Evolutionary conservation across 2,113 vertebrate genomes (phyloP), one percentile per base, ranked within the genome.

Genomic region (Lepus americanus): DNA sequence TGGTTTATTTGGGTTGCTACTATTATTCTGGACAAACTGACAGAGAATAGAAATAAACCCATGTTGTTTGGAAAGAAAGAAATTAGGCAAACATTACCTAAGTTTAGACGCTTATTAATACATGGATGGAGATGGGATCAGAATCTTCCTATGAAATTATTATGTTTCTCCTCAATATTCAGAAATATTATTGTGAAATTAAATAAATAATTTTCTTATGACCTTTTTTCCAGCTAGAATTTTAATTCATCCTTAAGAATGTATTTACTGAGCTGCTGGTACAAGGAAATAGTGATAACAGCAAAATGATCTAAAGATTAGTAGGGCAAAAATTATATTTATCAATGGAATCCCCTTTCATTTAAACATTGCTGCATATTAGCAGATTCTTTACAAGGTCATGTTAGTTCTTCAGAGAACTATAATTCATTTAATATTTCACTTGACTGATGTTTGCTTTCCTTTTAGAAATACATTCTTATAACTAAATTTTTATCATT

Each of bases 361-460:
- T 64, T 89, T 84, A 70, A 87, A 88, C 29, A 63, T 80, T 31
- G 6, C 64, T 79, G 12, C 2, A 36, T 70, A 70, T 53, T 61
- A 69, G 53, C 49, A 64, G 29, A n/a, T 67, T 39, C 27, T 80
- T 92, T 80, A 82, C 0, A n/a, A 94, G 36, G 11, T 6, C 63
- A 70, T 9, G 1, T 66, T 90, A 86, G 17, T 89, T 90, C 27
- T 19, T 93, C 9, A 55, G 74, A 33, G 95, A 88, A 63, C 22
- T 78, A 53, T 53, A 80, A 81, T 67, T 86, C 81, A 72, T 61
- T 95, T 91, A 69, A 27, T 14, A 69, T 94, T 94, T 84, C 31
- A 86, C 59, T 95, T 66, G 17, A 66, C 16, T 74, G 27, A 63
- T 76, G 6, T 63, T 72, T 76, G 17, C 0, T 94, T 94, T 93